Evolutionary conservation across 2,888 invertebrate species (phyloP), one percentile per base, ranked within the genome.

Genomic region (Pollenia labialis): DNA sequence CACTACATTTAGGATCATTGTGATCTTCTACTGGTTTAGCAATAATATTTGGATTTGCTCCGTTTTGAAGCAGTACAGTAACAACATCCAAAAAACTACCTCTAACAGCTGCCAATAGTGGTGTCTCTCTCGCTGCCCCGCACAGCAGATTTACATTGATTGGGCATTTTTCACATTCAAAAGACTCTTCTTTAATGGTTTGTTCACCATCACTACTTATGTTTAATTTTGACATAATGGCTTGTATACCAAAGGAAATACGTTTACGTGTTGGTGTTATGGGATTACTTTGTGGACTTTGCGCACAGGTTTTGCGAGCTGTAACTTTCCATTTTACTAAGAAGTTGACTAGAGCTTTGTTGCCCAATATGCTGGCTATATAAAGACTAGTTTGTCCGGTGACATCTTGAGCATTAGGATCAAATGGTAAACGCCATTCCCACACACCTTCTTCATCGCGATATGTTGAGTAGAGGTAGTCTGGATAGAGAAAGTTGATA

Each of bases 361-460:
- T 97, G 23, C 97, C 98, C 79, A 97, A 95, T 84, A 97, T 95
- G 92, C 98, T 96, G 12, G 99, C 97, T 86, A 98, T 95, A 93
- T 98, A 98, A 12, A 99, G 94, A 76, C 98, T 96, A 87, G 96
- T 98, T 93, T 98, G 98, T 0, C 97, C 98, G 44, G 97, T 97
- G 4, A 97, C 97, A 93, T 98, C 98, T 89, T 96, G 95, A 62
- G 97, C 96, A 94, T 99, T 99, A 69, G 99, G 95, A 93, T 99
- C 98, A 92, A 98, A 98, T n/a, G 98, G 96, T 93, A 97, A 95
- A 40, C 95, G 95, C 94, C 97, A 99, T 92, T 97, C 97, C 95
- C 96, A 97, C 79, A 96, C 95, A 18, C 96, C 96, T 2, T 95
- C 94, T 50, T 94, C 94, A 91, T 97, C 97, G 80, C 96, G 96